Conservation (phyloP, 2,797 vertebrate genomes). For the Cheirogaleus major region DNA sequence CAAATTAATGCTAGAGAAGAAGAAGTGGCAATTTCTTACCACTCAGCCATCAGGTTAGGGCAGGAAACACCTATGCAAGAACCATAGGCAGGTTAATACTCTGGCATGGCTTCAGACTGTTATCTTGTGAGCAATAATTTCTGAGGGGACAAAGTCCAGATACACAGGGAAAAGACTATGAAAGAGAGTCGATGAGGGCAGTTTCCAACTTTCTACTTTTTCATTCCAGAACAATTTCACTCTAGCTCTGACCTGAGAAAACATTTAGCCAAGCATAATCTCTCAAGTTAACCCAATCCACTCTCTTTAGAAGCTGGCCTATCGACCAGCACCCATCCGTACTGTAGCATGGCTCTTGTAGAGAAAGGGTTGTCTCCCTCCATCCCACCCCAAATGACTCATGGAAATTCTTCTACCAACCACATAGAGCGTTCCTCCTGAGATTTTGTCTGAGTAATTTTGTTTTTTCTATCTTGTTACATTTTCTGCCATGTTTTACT, state of each 20-base stretch:
- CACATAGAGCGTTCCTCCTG: neutral
- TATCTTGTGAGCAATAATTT: neutral
- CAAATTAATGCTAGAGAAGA: neutral
- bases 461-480: neutral
- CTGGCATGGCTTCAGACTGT: neutral
- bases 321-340: neutral
- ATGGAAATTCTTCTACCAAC: neutral
- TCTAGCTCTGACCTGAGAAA: neutral
- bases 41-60: neutral
- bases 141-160: neutral
- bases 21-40: neutral
- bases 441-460: neutral
- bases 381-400: neutral
- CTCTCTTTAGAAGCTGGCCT: neutral
- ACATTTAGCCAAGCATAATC: neutral
- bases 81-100: neutral
- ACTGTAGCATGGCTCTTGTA: neutral
- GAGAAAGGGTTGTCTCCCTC: neutral
- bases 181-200: neutral
- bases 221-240: neutral
- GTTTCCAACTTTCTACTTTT: neutral
- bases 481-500: neutral
- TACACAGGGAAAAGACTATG: neutral
- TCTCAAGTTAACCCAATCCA: neutral
- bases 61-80: neutral